Evolutionary conservation across 2,888 invertebrate genomes (phyloP).

Genomic region (Diarsia mendica): DNA sequence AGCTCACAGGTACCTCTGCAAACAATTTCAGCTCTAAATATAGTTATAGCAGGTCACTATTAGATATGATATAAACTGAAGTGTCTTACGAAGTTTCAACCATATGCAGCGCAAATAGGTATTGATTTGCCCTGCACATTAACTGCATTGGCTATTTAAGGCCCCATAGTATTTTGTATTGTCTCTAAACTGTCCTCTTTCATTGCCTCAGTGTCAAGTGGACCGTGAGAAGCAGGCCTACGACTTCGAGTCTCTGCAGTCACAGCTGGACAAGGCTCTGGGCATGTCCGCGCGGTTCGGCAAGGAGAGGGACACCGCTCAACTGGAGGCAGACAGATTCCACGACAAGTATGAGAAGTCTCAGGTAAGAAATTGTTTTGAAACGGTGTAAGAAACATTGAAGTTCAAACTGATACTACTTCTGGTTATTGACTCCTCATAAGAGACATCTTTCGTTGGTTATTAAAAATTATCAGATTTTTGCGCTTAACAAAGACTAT

Average conservation of each 20-base stretch:
- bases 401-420: background rate
- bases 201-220: conserved; percentile 92
- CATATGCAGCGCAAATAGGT: background rate
- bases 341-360: conserved; percentile 97
- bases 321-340: conserved; percentile 95
- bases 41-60: background rate
- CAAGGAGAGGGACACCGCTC: conserved; percentile 96
- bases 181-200: background rate
- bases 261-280: conserved; percentile 97
- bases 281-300: conserved; percentile 96
- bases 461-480: background rate
- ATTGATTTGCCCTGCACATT: background rate
- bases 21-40: background rate
- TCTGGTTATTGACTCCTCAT: background rate
- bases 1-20: background rate
- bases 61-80: background rate
- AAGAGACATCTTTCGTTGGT: background rate
- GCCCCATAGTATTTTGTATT: background rate
- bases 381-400: background rate
- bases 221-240: conserved; percentile 97
- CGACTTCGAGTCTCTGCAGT: conserved; percentile 97
- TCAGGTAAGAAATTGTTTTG: conserved; percentile 91
- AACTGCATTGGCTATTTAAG: background rate
- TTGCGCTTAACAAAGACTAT: too few species aligned
- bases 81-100: background rate